Evolutionary conservation across 2,797 vertebrate species (phyloP).

Genomic region (Hoplostethus atlanticus): DNA sequence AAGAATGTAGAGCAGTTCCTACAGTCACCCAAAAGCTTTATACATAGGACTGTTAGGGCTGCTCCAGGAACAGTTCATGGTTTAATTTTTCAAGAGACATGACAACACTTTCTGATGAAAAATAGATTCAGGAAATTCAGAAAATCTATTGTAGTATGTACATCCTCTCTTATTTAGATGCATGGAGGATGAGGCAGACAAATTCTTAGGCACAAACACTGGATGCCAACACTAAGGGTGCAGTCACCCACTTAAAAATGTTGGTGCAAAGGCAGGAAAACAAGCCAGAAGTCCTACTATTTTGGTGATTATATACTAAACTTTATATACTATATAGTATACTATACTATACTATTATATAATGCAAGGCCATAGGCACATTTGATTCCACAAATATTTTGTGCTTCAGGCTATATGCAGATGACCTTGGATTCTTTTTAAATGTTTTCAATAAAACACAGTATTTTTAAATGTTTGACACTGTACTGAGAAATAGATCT

Average conservation of each 20-base stretch:
- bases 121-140: slow-evolving; percentile 13
- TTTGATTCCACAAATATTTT: background rate
- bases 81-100: slow-evolving; percentile 4
- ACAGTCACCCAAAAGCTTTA: slow-evolving; percentile 32
- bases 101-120: slow-evolving; percentile 23
- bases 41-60: slow-evolving; percentile 19
- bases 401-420: no score
- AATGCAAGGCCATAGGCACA: background rate
- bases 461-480: background rate
- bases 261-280: background rate
- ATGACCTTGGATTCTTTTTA: no score
- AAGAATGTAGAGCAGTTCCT: slow-evolving; percentile 62
- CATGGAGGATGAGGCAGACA: slow-evolving; percentile 7
- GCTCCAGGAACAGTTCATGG: slow-evolving; percentile 29
- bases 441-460: no score
- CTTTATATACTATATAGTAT: no score
- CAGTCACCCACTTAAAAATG: background rate
- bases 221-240: slow-evolving; percentile 28
- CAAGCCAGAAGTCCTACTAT: no score
- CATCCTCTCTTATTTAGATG: background rate
- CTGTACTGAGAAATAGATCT: background rate
- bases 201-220: slow-evolving; percentile 13
- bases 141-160: slow-evolving; percentile 18
- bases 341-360: no score
- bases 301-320: no score